Base-by-base conservation (phyloP, 2,113 vertebrate genomes). In the Motacilla alba region DNA sequence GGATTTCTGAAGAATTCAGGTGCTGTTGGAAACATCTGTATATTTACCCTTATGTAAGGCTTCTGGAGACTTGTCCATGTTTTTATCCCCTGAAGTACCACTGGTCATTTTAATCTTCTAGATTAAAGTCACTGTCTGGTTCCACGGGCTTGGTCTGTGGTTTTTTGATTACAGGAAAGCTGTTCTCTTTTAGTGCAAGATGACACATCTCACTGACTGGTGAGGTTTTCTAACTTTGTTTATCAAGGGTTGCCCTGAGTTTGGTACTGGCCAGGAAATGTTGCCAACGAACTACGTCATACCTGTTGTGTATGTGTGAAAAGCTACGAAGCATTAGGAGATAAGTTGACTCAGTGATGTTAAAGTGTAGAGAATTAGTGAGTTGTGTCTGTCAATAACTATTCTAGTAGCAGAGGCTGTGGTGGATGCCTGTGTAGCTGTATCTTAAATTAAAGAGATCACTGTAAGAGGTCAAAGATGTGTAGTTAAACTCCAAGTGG, bases 201-300 rank as follows among this genome's bases (percentile, higher is more conserved):
- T n/a, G 28, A 23, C 3, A 3, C 16, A 24, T 74, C 24, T 72
- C 15, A 6, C 28, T 53, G 39, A 17, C 14, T 18, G 16, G 39
- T 55, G 85, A 28, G 31, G 21, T 67, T 50, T 18, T 67, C 37
- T n/a, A 18, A 15, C n/a, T 91, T 68, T 18, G 44, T 64, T 70
- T 75, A 10, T 77, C 33, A 52, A 7, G 49, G 15, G 8, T 23
- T 86, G 23, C 44, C 23, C 11, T 33, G 52, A 46, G 26, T 78
- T 89, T 69, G 37, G 22, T 44, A 31, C 43, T 28, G 30, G 31
- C 6, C n/a, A 35, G 56, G 37, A 64, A 19, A 8, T 13, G 6
- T 24, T 67, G 19, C 13, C 16, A 11, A 10, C 10, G 37, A 66
- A 16, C 8, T 30, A 7, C 0, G 0, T 62, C 15, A 2, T 55